Conservation (phyloP, 2,888 invertebrate genomes). For the Vesta saturnalis region DNA sequence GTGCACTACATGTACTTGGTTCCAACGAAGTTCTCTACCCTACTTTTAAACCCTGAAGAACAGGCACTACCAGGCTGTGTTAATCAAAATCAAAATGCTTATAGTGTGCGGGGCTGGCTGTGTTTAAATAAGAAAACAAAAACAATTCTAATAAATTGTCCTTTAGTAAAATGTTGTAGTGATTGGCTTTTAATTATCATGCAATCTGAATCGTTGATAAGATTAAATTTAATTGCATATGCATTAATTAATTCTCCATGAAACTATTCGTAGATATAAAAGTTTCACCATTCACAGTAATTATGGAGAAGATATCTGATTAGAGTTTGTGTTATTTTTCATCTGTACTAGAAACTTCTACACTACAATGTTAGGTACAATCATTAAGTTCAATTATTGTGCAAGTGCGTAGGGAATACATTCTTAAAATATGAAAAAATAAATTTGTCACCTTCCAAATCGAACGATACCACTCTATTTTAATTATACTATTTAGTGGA, state of each 20-base stretch:
- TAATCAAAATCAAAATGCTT: constrained; percentile 34
- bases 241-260: background rate
- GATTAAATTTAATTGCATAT: background rate
- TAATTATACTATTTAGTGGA: too few relatives aligned
- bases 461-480: too few relatives aligned
- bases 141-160: constrained; percentile 12
- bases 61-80: constrained; percentile 34
- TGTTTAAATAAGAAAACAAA: constrained; percentile 44
- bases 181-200: background rate
- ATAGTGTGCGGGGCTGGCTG: constrained; percentile 52
- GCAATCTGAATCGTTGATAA: too few relatives aligned
- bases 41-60: constrained; percentile 44
- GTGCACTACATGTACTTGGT: constrained; percentile 27
- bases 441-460: too few relatives aligned
- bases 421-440: too few relatives aligned
- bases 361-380: too few relatives aligned
- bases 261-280: background rate
- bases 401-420: too few relatives aligned
- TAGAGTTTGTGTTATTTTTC: background rate
- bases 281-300: background rate
- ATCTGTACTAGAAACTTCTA: too few relatives aligned
- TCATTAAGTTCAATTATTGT: too few relatives aligned
- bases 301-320: constrained; percentile 5
- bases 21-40: constrained; percentile 19
- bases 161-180: constrained; percentile 1